A percentile compares a stretch with the other conserved stretches of the same genome.
phyloP scores from a whole-genome alignment of 2,797 vertebrate genomes.

The Petrocephalus sullivani region DNA sequence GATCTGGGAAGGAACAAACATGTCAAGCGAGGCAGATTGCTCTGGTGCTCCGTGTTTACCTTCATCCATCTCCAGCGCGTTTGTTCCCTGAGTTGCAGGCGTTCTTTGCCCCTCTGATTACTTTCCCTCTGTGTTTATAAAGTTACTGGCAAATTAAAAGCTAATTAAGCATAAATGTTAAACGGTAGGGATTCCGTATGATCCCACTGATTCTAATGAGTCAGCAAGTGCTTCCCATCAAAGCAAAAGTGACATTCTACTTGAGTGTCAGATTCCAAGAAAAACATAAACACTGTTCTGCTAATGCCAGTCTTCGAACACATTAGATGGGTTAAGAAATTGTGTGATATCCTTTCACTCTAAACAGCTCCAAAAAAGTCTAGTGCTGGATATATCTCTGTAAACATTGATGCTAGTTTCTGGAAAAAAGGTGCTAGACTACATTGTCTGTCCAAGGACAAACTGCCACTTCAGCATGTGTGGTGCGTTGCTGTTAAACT shows the following conservation, averaged over 20 bases:
- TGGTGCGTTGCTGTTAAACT: background rate
- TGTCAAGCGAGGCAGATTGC: background rate
- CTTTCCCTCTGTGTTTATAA: slow-evolving; percentile 4
- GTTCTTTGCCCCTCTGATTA: background rate
- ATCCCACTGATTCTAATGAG: slow-evolving; percentile 25
- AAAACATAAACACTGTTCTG: slow-evolving; percentile 28
- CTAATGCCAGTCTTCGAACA: slow-evolving; percentile 27
- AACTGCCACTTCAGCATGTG: slow-evolving; percentile 14
- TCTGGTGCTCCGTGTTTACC: slow-evolving; percentile 25
- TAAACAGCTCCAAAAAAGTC: slow-evolving; percentile 17
- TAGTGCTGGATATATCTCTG: background rate
- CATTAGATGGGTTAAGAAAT: slow-evolving; percentile 32
- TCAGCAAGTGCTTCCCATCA: slow-evolving; percentile 1
- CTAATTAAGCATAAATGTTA: background rate
- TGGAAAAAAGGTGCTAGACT: background rate
- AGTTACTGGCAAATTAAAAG: slow-evolving; percentile 25
- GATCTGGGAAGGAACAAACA: background rate
- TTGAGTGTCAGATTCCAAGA: slow-evolving; percentile 35
- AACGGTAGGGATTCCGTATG: slow-evolving; percentile 22
- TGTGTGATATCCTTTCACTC: slow-evolving; percentile 30
- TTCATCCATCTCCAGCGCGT: slow-evolving; percentile 25
- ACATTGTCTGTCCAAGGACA: slow-evolving; percentile 21
- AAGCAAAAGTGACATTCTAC: background rate
- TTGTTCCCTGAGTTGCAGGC: slow-evolving; percentile 19
- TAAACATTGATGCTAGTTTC: background rate